phyloP scores from a whole-genome alignment of 2,888 invertebrate species.

The Tanytarsus gracilentus region DNA sequence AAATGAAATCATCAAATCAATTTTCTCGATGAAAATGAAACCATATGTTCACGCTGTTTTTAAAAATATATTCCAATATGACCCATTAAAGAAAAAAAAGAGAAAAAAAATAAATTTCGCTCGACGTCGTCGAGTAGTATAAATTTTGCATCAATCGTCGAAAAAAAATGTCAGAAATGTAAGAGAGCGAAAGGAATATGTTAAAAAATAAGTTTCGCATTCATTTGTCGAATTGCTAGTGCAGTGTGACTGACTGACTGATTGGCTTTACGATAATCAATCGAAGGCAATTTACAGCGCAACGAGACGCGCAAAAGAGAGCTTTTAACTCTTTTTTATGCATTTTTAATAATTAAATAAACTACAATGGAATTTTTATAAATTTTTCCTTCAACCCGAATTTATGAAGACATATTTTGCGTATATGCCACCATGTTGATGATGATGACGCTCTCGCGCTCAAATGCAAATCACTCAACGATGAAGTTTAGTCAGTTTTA shows the following conservation, averaged over 20 bases:
- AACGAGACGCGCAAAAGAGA: neutral
- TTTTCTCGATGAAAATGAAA: constrained; percentile 17
- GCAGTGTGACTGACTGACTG: constrained; percentile 10
- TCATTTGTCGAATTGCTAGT: constrained; percentile 26
- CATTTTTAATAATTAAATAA: too few species aligned
- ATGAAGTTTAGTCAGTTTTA: too few species aligned
- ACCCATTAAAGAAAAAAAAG: too few species aligned
- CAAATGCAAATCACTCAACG: too few species aligned
- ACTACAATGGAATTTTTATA: neutral
- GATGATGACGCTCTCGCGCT: too few species aligned
- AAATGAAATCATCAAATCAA: neutral
- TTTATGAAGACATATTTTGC: too few species aligned
- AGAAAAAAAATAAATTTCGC: neutral
- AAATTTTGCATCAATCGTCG: constrained; percentile 26
- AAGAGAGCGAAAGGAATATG: neutral
- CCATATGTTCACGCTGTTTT: constrained; percentile 16
- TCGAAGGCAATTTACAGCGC: neutral
- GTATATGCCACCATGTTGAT: too few species aligned
- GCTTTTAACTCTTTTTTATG: neutral
- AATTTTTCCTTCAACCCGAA: constrained; percentile 20
- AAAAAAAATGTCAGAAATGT: constrained; percentile 1
- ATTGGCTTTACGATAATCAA: neutral
- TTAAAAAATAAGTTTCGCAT: neutral
- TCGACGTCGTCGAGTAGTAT: constrained; percentile 3
- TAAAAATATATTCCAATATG: too few species aligned